Percentiles rank a stretch among this genome's conserved stretches.
Conservation (phyloP, 2,113 vertebrate species). For the Vulpes vulpes region DNA sequence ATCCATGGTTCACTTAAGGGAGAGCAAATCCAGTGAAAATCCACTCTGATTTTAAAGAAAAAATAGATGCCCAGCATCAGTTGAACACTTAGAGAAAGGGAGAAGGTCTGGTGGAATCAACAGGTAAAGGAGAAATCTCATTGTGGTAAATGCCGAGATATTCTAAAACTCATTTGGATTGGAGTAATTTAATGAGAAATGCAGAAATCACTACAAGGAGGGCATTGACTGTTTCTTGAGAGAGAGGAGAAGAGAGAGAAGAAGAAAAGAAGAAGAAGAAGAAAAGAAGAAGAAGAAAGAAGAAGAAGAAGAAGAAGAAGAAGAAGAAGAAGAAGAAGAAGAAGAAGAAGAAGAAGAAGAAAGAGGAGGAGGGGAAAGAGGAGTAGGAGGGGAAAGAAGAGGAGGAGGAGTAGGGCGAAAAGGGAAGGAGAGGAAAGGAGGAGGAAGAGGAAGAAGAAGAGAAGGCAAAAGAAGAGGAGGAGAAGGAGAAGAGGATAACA, state of each 20-base stretch:
- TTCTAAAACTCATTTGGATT: neutral
- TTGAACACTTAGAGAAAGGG: neutral
- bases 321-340: no score
- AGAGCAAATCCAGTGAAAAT: neutral
- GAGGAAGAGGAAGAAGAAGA: neutral
- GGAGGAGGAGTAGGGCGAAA: neutral
- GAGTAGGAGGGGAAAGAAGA: neutral
- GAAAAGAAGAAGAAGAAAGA: no score
- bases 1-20: neutral
- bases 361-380: neutral
- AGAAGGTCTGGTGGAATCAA: neutral
- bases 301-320: neutral
- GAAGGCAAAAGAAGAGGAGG: no score
- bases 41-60: neutral
- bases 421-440: neutral
- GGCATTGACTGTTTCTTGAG: neutral
- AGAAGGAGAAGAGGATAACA: neutral
- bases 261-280: no score
- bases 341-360: no score
- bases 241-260: neutral
- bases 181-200: neutral
- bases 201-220: neutral
- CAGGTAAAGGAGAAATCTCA: neutral
- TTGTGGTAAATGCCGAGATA: neutral
- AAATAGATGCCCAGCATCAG: neutral